A percentile compares a stretch with the other conserved stretches of the same genome.
phyloP scores from a whole-genome alignment of 2,113 vertebrate species.

The Amphiprion ocellaris region DNA sequence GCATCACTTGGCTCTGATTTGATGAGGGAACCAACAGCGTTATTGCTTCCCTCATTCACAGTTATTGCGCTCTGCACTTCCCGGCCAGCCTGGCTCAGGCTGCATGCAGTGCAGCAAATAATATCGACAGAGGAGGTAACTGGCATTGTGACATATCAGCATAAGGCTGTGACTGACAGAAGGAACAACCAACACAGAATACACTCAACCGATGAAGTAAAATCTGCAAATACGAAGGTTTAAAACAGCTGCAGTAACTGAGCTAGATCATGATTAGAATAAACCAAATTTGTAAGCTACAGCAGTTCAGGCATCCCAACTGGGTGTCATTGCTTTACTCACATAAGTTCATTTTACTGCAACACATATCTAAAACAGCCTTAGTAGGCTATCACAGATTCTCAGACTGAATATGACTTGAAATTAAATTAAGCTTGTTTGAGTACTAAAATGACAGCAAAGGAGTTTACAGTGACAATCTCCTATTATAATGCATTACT shows the following conservation, averaged over 20 bases:
- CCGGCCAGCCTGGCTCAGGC: slow-evolving; percentile 11
- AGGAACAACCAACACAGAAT: neutral
- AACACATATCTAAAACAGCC: no score
- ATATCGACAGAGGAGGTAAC: slow-evolving; percentile 25
- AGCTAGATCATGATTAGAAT: no score
- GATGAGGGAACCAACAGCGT: slow-evolving; percentile 77
- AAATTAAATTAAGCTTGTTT: slow-evolving; percentile 25
- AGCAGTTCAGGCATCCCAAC: no score
- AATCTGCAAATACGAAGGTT: no score
- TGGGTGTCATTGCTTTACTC: no score
- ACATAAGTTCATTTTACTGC: no score
- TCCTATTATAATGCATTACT: slow-evolving; percentile 3
- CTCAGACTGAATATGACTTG: slow-evolving; percentile 14
- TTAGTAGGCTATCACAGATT: neutral
- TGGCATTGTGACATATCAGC: slow-evolving; percentile 55
- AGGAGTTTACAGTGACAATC: neutral
- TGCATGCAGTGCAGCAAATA: slow-evolving; percentile 42
- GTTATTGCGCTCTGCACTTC: slow-evolving; percentile 70
- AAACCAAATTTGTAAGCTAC: no score
- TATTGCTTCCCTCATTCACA: slow-evolving; percentile 81
- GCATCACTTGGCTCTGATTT: slow-evolving; percentile 79
- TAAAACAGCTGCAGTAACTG: no score
- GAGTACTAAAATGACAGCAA: slow-evolving; percentile 1
- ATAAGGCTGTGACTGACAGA: slow-evolving; percentile 48
- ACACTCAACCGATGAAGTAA: no score